Conservation (phyloP, 2,113 vertebrate species). For the Motacilla alba region DNA sequence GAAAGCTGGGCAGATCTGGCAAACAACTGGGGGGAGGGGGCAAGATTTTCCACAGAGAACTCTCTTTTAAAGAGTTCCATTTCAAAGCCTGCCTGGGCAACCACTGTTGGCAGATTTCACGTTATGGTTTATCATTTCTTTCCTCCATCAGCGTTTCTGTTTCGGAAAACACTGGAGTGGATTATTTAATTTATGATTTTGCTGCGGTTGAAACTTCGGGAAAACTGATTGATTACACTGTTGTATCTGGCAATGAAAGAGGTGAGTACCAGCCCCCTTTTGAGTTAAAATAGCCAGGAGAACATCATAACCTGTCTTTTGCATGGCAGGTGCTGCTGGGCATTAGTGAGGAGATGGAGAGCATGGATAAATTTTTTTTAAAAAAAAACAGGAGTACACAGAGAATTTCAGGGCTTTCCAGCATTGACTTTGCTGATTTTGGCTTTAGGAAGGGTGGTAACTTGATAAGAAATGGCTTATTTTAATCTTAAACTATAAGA, state of each 20-base stretch:
- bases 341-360: background rate
- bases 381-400: background rate
- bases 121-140: background rate
- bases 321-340: background rate
- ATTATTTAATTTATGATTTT: constrained; percentile 31
- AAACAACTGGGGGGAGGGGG: background rate
- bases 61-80: background rate
- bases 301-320: background rate
- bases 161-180: constrained; percentile 18
- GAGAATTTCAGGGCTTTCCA: background rate
- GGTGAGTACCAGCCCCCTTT: constrained; percentile 8
- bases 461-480: background rate
- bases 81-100: background rate
- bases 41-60: background rate
- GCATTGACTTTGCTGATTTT: background rate
- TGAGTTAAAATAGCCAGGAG: background rate
- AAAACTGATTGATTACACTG: background rate
- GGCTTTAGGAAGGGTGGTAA: background rate
- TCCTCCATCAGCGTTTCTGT: background rate
- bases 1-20: background rate
- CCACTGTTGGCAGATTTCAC: background rate
- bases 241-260: constrained; percentile 61
- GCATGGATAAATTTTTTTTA: background rate
- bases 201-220: background rate
- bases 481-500: background rate